These are phyloP conservation scores for Euzophera pinguis DNA, from an alignment of 2,888 invertebrate genomes.

Conservation along the genomic window DNA sequence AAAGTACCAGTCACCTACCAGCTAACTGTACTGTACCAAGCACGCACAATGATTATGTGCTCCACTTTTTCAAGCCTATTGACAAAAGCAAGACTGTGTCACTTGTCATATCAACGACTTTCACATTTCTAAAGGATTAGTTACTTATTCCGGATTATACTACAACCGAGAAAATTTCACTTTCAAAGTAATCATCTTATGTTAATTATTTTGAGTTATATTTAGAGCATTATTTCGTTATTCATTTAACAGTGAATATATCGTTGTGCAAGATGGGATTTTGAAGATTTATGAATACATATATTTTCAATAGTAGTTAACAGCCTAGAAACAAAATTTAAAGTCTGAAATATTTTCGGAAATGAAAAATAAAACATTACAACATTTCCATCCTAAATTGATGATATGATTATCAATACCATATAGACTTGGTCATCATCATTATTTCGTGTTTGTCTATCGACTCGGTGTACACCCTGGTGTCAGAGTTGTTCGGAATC, in stretches of 20 bases:
- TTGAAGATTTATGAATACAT: too few relatives aligned
- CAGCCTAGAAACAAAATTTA: too few relatives aligned
- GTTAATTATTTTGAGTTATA: neutral
- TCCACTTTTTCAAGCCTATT: constrained; percentile 29
- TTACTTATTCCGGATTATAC: constrained; percentile 13
- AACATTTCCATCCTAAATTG: too few relatives aligned
- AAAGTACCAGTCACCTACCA: constrained; percentile 1
- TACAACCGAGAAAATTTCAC: constrained; percentile 2
- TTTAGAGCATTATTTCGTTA: neutral
- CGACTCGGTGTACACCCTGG: too few relatives aligned
- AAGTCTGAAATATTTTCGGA: too few relatives aligned
- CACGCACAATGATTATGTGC: constrained; percentile 30
- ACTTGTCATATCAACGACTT: constrained; percentile 26
- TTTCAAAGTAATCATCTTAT: constrained; percentile 3
- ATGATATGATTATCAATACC: too few relatives aligned
- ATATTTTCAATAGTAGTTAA: too few relatives aligned
- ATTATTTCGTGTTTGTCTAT: too few relatives aligned
- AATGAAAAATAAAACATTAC: too few relatives aligned
- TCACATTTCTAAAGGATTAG: constrained; percentile 21
- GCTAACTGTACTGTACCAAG: constrained; percentile 28
- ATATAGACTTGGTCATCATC: too few relatives aligned
- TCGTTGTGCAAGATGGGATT: neutral
- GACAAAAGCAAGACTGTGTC: constrained; percentile 21
- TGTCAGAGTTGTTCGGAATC: too few relatives aligned
- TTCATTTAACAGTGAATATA: neutral